These are phyloP conservation scores for Cranoglanis bouderius DNA, from an alignment of 2,113 vertebrate genomes.

Conservation along the genomic window DNA sequence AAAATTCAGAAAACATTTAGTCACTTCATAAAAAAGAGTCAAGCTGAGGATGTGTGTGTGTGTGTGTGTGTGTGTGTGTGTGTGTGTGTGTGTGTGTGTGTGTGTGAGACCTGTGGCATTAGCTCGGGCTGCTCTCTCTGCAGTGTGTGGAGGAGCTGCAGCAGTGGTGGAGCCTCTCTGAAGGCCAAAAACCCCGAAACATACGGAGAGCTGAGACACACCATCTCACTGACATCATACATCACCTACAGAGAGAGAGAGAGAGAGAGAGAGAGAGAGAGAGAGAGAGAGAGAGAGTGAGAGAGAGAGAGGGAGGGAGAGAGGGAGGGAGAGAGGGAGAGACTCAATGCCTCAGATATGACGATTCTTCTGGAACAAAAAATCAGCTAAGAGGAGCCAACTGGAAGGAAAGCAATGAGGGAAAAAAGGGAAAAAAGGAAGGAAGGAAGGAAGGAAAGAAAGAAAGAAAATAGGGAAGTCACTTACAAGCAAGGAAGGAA, in stretches of 20 bases:
- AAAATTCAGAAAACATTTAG: too few relatives aligned
- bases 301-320: neutral
- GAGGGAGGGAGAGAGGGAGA: neutral
- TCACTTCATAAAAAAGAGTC: too few relatives aligned
- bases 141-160: slow-evolving; percentile 79
- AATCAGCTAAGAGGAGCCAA: neutral
- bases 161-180: slow-evolving; percentile 83
- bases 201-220: slow-evolving; percentile 81
- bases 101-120: slow-evolving; percentile 80
- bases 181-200: slow-evolving; percentile 90
- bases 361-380: neutral
- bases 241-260: slow-evolving; percentile 74
- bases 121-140: slow-evolving; percentile 69
- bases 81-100: neutral
- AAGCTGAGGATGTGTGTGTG: neutral
- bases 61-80: neutral
- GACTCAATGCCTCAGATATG: neutral
- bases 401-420: neutral
- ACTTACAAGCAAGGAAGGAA: too few relatives aligned
- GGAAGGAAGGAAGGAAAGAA: neutral
- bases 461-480: too few relatives aligned
- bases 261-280: neutral
- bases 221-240: slow-evolving; percentile 85
- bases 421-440: too few relatives aligned
- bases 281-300: neutral